Base-by-base conservation (phyloP, 2,888 invertebrate species). In the Acleris emargana region DNA sequence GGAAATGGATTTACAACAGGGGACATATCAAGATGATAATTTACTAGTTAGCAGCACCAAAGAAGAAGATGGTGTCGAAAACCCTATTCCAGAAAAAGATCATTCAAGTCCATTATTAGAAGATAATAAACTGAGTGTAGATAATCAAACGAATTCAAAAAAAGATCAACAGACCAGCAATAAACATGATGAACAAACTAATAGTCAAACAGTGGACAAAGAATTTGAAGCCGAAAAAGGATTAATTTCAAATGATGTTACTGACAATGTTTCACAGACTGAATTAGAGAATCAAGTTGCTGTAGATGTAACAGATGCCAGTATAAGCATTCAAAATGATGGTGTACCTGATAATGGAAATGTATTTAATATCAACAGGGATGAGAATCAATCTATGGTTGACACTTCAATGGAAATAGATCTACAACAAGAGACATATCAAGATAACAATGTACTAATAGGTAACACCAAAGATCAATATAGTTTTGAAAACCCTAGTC, bases 391-490 rank as follows among this genome's bases (percentile, higher is more conserved):
- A 25, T 50, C 9, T 3, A 55, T 42, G 18, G 22, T 50, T 5
- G 38, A 49, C 16, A 25, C 13, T 38, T 55, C 54, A 38, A 50
- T 55, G 25, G 25, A 25, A 25, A 25, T 0, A 25, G 22, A 22
- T 22, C 5, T 25, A 25, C 25, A 25, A 25, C 7, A 50, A 1
- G 25, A 5, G 5, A 25, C 5, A 22, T 16, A 2, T 52, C 28
- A 17, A 9, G 32, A n/a, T 53, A 45, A 4, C 5, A 28, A 47
- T 20, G 11, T 20, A 17, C 5, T 16, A 28, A 16, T 13, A 7
- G 42, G 32, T n/a, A 20, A 47, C 11, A 16, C n/a, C n/a, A 55
- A 38, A 62, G 54, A 62, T 42, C 13, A 49, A 17, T 4, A 16
- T 1, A 42, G 49, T 16, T 20, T 28, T 5, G 17, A 42, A 49